A percentile compares a stretch with the other conserved stretches of the same genome.
Evolutionary conservation across 2,797 vertebrate genomes (phyloP).

Genomic region (Pangasius larnaudii): DNA sequence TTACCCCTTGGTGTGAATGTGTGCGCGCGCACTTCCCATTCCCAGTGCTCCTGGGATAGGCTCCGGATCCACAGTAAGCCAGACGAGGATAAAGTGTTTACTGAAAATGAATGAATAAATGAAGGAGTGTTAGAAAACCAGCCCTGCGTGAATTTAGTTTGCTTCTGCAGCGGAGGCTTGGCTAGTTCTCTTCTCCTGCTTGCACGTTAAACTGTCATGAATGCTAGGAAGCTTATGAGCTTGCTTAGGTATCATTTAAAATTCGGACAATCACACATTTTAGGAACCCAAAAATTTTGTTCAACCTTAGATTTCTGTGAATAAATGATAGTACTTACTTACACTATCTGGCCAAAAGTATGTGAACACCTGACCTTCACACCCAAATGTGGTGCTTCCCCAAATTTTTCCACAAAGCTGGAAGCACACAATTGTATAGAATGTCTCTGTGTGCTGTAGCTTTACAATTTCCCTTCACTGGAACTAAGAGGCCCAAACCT

Average conservation of each 20-base stretch:
- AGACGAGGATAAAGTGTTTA: too few species aligned
- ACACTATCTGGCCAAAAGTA: neutral
- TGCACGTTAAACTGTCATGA: conserved; percentile 23
- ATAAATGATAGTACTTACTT: conserved; percentile 40
- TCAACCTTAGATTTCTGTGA: conserved; percentile 14
- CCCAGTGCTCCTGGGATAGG: neutral
- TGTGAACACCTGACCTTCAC: neutral
- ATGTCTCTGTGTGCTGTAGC: neutral
- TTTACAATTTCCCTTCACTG: neutral
- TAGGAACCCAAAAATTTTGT: neutral
- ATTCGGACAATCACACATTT: conserved; percentile 31
- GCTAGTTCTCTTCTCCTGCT: neutral
- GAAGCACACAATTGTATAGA: neutral
- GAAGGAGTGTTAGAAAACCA: neutral
- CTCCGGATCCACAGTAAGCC: neutral
- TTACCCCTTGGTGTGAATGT: neutral
- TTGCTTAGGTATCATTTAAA: conserved; percentile 6
- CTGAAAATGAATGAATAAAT: neutral
- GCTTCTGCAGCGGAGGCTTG: neutral
- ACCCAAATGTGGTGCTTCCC: neutral
- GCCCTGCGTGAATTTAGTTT: neutral
- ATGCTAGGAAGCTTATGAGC: conserved; percentile 7
- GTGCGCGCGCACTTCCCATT: neutral
- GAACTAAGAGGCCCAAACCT: neutral
- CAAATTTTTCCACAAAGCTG: neutral